These are phyloP conservation scores for Microctenopoma lineatum DNA, from an alignment of 2,797 vertebrate species.

Conservation along the genomic window DNA sequence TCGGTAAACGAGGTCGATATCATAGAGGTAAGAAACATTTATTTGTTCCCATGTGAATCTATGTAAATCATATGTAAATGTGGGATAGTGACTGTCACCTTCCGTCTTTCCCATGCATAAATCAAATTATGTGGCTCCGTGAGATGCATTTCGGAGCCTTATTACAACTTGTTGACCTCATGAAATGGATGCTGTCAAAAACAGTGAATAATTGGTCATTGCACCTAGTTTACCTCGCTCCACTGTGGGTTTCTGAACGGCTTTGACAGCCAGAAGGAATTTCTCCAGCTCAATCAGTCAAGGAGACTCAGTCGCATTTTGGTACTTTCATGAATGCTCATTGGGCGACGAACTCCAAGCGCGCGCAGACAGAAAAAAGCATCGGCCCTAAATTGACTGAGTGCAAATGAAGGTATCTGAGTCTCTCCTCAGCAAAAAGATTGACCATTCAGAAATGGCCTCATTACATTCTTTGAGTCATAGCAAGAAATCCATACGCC, in stretches of 20 bases:
- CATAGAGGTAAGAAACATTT: too few species aligned
- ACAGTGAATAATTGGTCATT: background rate
- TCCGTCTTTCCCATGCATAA: background rate
- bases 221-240: background rate
- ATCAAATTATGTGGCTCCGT: background rate
- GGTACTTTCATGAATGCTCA: background rate
- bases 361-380: background rate
- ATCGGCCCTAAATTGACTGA: background rate
- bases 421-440: background rate
- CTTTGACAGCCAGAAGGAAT: background rate
- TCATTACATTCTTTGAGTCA: background rate
- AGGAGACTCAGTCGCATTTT: conserved; percentile 8
- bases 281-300: conserved; percentile 11
- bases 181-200: background rate
- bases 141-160: background rate
- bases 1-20: too few species aligned
- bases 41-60: too few species aligned
- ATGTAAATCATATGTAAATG: too few species aligned
- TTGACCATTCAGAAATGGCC: background rate
- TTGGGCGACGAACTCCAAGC: background rate
- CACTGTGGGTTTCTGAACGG: background rate
- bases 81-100: too few species aligned
- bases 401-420: background rate
- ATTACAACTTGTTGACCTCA: background rate
- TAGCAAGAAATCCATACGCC: background rate